Conservation (phyloP, 2,113 vertebrate genomes). For the Oncorhynchus masou region DNA sequence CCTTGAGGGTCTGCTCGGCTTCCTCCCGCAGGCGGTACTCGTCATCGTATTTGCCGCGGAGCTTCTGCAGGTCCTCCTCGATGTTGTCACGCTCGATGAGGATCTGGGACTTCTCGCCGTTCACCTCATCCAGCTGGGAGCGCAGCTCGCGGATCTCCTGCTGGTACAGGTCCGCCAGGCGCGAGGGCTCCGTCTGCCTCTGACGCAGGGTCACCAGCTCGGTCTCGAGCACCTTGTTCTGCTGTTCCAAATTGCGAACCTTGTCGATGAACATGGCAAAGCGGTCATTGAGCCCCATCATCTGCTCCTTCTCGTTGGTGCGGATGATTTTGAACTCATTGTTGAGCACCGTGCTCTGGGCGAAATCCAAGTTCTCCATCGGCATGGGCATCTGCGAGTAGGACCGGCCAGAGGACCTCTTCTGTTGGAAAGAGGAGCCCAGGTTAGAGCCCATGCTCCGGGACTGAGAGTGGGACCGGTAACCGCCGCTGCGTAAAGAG, state of each 20-base stretch:
- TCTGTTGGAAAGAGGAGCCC: slow-evolving; percentile 57
- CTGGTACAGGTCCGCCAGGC: slow-evolving; percentile 85
- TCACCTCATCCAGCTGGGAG: slow-evolving; percentile 81
- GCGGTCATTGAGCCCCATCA: slow-evolving; percentile 89
- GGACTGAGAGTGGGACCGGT: slow-evolving; percentile 73
- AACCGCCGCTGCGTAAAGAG: slow-evolving; percentile 61
- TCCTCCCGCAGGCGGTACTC: slow-evolving; percentile 79
- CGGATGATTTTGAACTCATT: slow-evolving; percentile 88
- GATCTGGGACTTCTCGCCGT: slow-evolving; percentile 80
- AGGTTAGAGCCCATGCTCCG: slow-evolving; percentile 67
- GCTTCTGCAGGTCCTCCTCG: slow-evolving; percentile 82
- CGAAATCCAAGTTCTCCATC: slow-evolving; percentile 77
- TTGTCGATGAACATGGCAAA: slow-evolving; percentile 91
- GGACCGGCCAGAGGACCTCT: slow-evolving; percentile 63
- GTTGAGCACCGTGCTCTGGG: slow-evolving; percentile 78
- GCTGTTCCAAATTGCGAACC: slow-evolving; percentile 87
- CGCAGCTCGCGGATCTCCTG: slow-evolving; percentile 86
- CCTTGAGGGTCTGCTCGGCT: slow-evolving; percentile 82
- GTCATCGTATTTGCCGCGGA: slow-evolving; percentile 79
- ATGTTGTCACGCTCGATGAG: slow-evolving; percentile 82
- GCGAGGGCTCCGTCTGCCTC: slow-evolving; percentile 81
- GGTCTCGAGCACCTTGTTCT: slow-evolving; percentile 83
- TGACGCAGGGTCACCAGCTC: slow-evolving; percentile 81
- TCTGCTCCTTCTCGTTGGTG: slow-evolving; percentile 89
- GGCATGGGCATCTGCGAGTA: slow-evolving; percentile 63